Conservation (phyloP, 30 jellyfish, hydroid and myxozoan species). For the Chironex yamaguchii region DNA sequence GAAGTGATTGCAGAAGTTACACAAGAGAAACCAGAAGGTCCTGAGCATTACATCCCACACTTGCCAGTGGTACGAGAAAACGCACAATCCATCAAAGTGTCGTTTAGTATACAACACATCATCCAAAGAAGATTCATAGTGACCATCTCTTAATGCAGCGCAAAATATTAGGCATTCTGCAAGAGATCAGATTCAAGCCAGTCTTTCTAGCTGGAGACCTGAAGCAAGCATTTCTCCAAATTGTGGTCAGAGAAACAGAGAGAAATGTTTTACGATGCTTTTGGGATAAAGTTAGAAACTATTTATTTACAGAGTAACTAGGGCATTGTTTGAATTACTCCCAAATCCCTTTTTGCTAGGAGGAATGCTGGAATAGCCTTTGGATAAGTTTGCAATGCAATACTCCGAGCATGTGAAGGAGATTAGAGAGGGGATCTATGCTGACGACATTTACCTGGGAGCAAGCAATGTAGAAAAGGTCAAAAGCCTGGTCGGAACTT, state of each 20-base stretch:
- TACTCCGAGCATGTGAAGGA: slow-evolving; percentile 31
- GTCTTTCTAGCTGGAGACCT: slow-evolving; percentile 77
- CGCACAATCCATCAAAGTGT: slow-evolving; percentile 34
- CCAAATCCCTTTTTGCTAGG: slow-evolving; percentile 66
- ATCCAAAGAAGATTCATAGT: not conserved
- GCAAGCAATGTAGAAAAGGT: slow-evolving; percentile 8
- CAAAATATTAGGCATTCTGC: slow-evolving; percentile 13
- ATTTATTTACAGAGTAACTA: slow-evolving; percentile 53
- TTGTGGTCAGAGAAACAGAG: slow-evolving; percentile 63
- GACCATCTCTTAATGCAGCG: slow-evolving; percentile 49
- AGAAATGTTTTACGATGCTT: slow-evolving; percentile 67
- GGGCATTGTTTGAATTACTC: slow-evolving; percentile 69
- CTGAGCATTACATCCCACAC: slow-evolving; percentile 39
- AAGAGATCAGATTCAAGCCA: slow-evolving; percentile 80
- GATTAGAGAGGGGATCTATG: slow-evolving; percentile 53
- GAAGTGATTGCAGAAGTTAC: slow-evolving; percentile 31
- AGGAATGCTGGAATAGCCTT: slow-evolving; percentile 62
- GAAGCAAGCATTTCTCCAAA: slow-evolving; percentile 79
- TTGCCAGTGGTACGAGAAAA: slow-evolving; percentile 46
- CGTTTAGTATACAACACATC: slow-evolving; percentile 27
- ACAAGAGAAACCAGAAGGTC: slow-evolving; percentile 32
- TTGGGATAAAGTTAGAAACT: slow-evolving; percentile 43
- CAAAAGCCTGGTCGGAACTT: slow-evolving; percentile 16
- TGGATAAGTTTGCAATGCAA: slow-evolving; percentile 14
- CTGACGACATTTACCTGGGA: slow-evolving; percentile 57